Conservation (phyloP, 2,113 vertebrate genomes). For the Erythrolamprus reginae region DNA sequence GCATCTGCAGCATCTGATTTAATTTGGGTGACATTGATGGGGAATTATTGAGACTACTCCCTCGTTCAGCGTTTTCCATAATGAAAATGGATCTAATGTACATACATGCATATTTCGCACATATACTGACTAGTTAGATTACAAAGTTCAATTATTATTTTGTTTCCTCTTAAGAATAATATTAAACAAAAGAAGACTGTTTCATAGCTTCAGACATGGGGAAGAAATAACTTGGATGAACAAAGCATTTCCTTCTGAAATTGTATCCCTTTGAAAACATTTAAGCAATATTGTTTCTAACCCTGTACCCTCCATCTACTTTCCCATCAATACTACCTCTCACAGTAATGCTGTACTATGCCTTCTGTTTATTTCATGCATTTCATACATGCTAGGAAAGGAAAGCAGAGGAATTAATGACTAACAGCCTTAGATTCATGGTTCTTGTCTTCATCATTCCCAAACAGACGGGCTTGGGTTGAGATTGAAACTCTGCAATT, state of each 20-base stretch:
- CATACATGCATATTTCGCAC: neutral
- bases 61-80: neutral
- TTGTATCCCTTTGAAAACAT: neutral
- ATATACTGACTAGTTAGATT: neutral
- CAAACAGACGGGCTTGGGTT: slow-evolving; percentile 20
- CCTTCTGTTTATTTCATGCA: slow-evolving; percentile 23
- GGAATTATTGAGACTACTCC: neutral
- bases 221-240: neutral
- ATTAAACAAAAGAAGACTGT: neutral
- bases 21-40: neutral
- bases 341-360: slow-evolving; percentile 3
- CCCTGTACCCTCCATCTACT: neutral
- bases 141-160: neutral
- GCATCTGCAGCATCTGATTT: neutral
- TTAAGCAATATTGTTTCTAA: neutral
- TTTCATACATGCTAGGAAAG: neutral
- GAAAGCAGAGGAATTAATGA: slow-evolving; percentile 15
- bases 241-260: neutral
- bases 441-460: neutral
- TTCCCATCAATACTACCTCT: slow-evolving; percentile 5
- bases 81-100: neutral
- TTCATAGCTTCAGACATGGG: neutral
- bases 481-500: slow-evolving; percentile 16
- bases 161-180: neutral
- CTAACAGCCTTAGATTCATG: neutral